Conservation (phyloP, 2,888 invertebrate genomes). For the Caenorhabditis becei region DNA sequence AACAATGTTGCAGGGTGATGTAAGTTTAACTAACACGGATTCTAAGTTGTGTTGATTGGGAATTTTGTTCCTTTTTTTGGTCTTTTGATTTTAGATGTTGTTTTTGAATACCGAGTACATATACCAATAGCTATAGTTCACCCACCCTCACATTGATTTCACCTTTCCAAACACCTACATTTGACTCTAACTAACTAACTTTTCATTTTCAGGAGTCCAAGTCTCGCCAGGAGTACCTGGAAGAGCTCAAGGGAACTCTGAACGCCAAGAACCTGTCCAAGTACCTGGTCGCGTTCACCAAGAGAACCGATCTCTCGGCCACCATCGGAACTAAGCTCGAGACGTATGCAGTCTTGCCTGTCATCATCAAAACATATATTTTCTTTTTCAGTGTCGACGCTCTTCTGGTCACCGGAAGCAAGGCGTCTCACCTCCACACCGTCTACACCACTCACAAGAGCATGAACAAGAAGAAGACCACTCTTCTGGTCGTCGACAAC, state of each 20-base stretch:
- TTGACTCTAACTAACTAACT: not conserved
- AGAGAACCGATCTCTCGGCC: constrained; percentile 78
- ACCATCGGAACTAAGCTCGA: constrained; percentile 80
- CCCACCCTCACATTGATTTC: not conserved
- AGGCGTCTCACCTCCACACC: constrained; percentile 88
- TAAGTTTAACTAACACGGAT: constrained; percentile 34
- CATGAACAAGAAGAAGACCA: constrained; percentile 89
- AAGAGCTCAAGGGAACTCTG: constrained; percentile 77
- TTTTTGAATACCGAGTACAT: too few relatives aligned
- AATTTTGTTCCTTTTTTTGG: not conserved
- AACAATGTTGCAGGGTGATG: constrained; percentile 50
- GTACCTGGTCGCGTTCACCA: constrained; percentile 78
- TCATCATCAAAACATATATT: too few relatives aligned
- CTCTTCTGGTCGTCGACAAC: constrained; percentile 90
- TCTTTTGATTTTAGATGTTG: constrained; percentile 24
- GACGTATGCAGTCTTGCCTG: constrained; percentile 64
- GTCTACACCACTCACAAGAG: constrained; percentile 88
- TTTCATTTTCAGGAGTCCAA: constrained; percentile 65
- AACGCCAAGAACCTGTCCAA: constrained; percentile 78
- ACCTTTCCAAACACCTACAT: not conserved
- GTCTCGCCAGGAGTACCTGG: constrained; percentile 72
- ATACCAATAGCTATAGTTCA: not conserved
- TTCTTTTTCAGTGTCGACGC: constrained; percentile 87
- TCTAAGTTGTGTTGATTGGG: constrained; percentile 2
- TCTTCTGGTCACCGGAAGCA: constrained; percentile 89